Conservation (phyloP, 2,797 vertebrate species). For the Gymnothorax reevesii region DNA sequence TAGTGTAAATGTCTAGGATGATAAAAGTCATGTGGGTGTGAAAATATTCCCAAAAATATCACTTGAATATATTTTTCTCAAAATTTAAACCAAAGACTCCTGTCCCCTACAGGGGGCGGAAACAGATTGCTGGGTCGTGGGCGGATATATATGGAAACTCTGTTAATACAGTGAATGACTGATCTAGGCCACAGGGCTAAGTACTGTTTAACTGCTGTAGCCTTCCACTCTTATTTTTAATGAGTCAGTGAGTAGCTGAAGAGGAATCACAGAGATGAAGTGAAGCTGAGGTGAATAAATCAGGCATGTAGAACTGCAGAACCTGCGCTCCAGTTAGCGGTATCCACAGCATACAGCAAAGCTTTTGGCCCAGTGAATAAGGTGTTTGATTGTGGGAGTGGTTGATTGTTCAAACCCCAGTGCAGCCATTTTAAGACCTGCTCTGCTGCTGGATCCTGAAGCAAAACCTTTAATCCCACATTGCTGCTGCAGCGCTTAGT, state of each 20-base stretch:
- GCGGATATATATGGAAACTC: slow-evolving; percentile 3
- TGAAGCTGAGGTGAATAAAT: background rate
- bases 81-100: too few relatives aligned
- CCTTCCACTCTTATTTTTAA: background rate
- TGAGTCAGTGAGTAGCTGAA: background rate
- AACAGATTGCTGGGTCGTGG: background rate
- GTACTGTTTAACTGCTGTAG: background rate
- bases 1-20: background rate
- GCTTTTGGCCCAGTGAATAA: too few relatives aligned
- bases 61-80: too few relatives aligned
- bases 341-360: background rate
- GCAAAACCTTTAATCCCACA: too few relatives aligned
- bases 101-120: too few relatives aligned
- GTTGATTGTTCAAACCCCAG: too few relatives aligned
- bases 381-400: too few relatives aligned
- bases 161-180: slow-evolving; percentile 27
- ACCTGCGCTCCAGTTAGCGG: background rate
- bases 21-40: background rate
- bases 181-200: slow-evolving; percentile 14
- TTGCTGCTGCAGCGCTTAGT: too few relatives aligned
- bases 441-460: too few relatives aligned
- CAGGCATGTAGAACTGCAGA: background rate
- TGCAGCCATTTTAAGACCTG: too few relatives aligned
- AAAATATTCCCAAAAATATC: too few relatives aligned
- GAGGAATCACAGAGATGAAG: background rate